Conservation (phyloP, 2,888 invertebrate genomes). For the Sinhomidia bicolor region DNA sequence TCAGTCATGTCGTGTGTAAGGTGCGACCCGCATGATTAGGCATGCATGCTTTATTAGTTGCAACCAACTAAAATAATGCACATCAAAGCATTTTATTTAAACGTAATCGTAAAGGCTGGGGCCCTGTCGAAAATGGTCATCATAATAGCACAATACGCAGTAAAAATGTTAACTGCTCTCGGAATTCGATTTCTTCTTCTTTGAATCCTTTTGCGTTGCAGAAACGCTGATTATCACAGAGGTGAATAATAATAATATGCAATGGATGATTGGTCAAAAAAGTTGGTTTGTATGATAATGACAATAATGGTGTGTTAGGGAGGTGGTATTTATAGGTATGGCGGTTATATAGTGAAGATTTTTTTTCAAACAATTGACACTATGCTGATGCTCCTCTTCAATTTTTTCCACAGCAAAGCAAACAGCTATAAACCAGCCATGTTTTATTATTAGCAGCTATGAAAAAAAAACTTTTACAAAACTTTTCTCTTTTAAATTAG, state of each 20-base stretch:
- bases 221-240: background rate
- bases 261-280: background rate
- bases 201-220: background rate
- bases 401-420: too few species aligned
- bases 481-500: constrained; percentile 6
- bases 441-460: background rate
- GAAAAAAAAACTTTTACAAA: background rate
- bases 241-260: background rate
- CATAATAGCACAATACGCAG: background rate
- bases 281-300: background rate
- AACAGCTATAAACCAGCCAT: background rate
- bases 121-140: constrained; percentile 21
- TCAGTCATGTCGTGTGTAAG: constrained; percentile 69
- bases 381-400: too few species aligned
- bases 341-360: background rate
- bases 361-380: too few species aligned
- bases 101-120: background rate
- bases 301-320: background rate
- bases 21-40: constrained; percentile 70
- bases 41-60: constrained; percentile 56
- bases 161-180: background rate
- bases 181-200: constrained; percentile 17
- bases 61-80: background rate
- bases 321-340: background rate
- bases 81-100: background rate